Evolutionary conservation across 2,113 vertebrate genomes (phyloP), one percentile per base, ranked within the genome.

Genomic region (Saccopteryx bilineata): DNA sequence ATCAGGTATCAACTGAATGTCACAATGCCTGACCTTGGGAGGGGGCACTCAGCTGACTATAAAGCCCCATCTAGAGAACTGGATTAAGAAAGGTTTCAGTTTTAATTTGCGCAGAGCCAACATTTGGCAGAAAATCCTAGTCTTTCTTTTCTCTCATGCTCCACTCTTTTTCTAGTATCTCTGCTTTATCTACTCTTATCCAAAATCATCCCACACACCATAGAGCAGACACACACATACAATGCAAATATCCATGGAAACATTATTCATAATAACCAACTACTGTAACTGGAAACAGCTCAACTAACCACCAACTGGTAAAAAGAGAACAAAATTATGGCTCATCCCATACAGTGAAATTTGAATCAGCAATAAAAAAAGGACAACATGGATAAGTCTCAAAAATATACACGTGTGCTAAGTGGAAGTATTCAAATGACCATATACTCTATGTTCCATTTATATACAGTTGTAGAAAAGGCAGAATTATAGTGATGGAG

Each of bases 381-480:
- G 10, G 76, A 52, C 23, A 81, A 39, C 8, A n/a, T 74, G 52
- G 31, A 52, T 71, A 56, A 71, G 18, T 94, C 12, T 85, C 79
- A 74, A 76, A 93, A 75, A 75, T 24, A 92, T 26, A 28, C 63
- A 60, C 17, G 13, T 82, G 31, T 83, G 48, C 5, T 81, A 83
- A 76, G 8, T 54, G 80, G 79, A 31, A 84, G 79, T 75, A 88
- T 23, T 76, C 46, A 91, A 46, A 61, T n/a, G 23, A 82, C 48
- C 89, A 54, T 5, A 65, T 8, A 21, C 10, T 61, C 2, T 72
- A 31, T 66, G 66, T 69, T 65, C 18, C 39, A 76, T 88, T 88
- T 48, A 19, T 13, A 54, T 79, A 39, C 94, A 92, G 48, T 92
- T 84, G 24, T 78, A 93, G n/a, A n/a, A 71, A 80, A 85, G 24